Evolutionary conservation across 1,140 invertebrate species (phyloP).

Genomic region (Paraescarpia echinospica): DNA sequence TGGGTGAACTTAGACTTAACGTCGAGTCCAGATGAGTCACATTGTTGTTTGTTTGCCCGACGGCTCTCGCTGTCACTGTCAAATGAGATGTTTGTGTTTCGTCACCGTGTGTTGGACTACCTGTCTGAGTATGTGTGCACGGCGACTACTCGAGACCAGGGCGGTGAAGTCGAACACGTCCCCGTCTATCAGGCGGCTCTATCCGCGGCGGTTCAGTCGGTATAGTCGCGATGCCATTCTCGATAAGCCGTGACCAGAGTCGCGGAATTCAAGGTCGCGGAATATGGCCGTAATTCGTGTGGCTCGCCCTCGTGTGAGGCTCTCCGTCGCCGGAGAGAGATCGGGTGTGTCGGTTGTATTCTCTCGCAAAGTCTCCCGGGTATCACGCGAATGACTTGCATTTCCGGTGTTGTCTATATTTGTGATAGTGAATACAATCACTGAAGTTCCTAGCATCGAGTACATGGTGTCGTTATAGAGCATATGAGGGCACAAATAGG

Average conservation of each 20-base stretch:
- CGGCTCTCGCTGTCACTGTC: background rate
- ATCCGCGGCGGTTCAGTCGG: background rate
- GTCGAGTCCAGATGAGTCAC: background rate
- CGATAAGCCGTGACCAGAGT: background rate
- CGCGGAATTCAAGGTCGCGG: background rate
- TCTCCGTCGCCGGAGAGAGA: background rate
- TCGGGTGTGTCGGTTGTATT: background rate
- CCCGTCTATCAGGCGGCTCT: background rate
- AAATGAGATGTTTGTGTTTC: background rate
- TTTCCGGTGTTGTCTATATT: no score
- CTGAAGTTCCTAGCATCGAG: background rate
- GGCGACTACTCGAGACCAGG: background rate
- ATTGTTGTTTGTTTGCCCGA: background rate
- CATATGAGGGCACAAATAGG: no score
- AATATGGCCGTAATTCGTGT: background rate
- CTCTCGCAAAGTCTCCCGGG: background rate
- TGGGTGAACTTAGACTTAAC: background rate
- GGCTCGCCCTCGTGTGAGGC: background rate
- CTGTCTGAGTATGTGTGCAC: background rate
- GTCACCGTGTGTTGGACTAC: background rate
- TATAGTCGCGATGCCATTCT: background rate
- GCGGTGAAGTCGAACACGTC: background rate
- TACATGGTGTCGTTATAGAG: background rate
- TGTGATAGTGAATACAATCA: background rate
- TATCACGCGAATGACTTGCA: background rate